Percentiles rank a stretch among this genome's conserved stretches.
These are phyloP conservation scores for Festucalex cinctus DNA, from an alignment of 2,113 vertebrate species.

Conservation along the genomic window DNA sequence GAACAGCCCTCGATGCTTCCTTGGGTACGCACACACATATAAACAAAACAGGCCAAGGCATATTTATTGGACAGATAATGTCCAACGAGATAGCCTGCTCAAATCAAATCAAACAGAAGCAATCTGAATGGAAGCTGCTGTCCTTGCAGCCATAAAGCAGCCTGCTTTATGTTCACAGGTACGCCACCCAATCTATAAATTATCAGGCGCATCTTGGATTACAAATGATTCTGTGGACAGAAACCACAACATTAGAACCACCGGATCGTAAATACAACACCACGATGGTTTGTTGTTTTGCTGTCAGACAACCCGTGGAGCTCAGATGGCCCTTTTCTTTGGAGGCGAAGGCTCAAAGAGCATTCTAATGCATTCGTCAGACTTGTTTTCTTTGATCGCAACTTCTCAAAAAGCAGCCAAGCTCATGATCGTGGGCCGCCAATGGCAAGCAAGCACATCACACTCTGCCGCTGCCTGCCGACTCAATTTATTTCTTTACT, in stretches of 20 bases:
- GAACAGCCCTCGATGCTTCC: conserved; percentile 18
- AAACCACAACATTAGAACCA: neutral
- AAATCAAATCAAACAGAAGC: conserved; percentile 26
- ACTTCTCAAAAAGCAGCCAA: conserved; percentile 10
- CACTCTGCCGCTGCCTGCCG: neutral
- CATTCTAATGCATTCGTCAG: conserved; percentile 17
- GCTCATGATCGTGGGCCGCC: neutral
- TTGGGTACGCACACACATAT: neutral
- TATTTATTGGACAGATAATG: conserved; percentile 17
- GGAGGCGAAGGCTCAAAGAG: neutral
- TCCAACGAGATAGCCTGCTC: conserved; percentile 10
- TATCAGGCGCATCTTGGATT: conserved; percentile 12
- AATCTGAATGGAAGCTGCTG: neutral
- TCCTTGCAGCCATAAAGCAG: neutral
- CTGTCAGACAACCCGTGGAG: neutral
- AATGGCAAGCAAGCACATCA: neutral
- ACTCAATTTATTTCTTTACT: neutral
- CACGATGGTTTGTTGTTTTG: conserved; percentile 12
- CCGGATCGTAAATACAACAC: conserved; percentile 1
- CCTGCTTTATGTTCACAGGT: conserved; percentile 24
- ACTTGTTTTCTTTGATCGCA: conserved; percentile 24
- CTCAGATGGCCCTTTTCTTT: conserved; percentile 7
- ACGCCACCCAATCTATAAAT: neutral
- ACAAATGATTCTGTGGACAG: conserved; percentile 2
- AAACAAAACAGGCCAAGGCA: conserved; percentile 16